Conservation (phyloP, 2,797 vertebrate species). For the Danionella dracula region DNA sequence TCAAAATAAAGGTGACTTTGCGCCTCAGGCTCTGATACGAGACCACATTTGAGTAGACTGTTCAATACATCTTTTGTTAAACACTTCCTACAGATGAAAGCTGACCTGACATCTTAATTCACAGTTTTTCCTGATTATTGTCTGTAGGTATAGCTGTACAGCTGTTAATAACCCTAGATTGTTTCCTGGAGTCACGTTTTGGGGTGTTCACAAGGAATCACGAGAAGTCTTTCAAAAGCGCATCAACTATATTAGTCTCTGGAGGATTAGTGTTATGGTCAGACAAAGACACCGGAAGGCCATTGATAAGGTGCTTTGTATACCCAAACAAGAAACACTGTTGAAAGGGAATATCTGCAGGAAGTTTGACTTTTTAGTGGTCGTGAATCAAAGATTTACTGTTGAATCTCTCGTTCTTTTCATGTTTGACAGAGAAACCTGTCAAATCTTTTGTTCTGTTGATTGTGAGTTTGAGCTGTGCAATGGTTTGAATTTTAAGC, state of each 20-base stretch:
- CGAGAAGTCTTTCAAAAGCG: slow-evolving; percentile 2
- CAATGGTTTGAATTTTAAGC: no score
- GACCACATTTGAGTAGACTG: background rate
- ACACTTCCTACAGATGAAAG: slow-evolving; percentile 2
- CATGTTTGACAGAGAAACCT: no score
- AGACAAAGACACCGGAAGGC: slow-evolving; percentile 1
- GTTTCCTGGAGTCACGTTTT: background rate
- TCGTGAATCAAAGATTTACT: no score
- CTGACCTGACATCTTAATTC: background rate
- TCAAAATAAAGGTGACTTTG: slow-evolving; percentile 3
- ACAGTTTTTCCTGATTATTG: background rate
- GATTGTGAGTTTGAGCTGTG: no score
- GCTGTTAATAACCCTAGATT: background rate
- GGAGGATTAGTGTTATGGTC: background rate
- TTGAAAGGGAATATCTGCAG: no score
- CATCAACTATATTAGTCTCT: slow-evolving; percentile 7
- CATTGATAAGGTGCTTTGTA: background rate
- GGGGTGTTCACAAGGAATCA: background rate
- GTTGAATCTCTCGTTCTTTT: no score
- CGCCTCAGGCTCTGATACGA: slow-evolving; percentile 10
- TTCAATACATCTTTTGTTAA: background rate
- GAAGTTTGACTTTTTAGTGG: no score
- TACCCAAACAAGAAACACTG: background rate
- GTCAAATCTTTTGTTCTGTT: no score
- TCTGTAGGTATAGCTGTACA: background rate